Conservation (phyloP, 2,797 vertebrate species). For the Carduelis carduelis region DNA sequence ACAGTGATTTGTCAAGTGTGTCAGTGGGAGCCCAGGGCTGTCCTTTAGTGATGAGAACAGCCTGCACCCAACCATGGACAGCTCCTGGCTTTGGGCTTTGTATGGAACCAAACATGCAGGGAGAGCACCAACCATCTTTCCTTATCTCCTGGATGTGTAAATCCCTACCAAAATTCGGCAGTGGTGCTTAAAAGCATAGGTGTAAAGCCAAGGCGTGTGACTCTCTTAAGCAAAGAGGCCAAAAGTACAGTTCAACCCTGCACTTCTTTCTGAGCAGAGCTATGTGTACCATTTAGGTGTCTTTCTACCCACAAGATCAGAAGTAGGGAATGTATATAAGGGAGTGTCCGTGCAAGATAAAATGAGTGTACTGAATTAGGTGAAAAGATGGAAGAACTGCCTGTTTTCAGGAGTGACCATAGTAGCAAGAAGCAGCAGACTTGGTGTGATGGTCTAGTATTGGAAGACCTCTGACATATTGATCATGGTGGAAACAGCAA, state of each 20-base stretch:
- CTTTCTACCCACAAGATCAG: not conserved
- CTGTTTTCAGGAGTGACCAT: not conserved
- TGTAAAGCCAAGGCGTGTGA: not conserved
- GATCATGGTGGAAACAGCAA: not conserved
- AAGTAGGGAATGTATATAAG: not conserved
- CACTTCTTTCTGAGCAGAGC: not conserved
- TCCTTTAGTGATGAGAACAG: not conserved
- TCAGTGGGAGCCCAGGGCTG: not conserved
- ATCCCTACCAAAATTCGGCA: not conserved
- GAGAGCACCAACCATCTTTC: not conserved
- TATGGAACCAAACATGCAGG: not conserved
- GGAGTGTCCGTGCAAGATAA: not conserved
- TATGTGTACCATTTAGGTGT: not conserved
- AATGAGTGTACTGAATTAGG: not conserved
- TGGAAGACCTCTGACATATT: not conserved
- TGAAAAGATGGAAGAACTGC: not conserved
- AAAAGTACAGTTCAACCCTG: not conserved
- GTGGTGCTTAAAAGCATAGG: not conserved
- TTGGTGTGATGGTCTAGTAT: not conserved
- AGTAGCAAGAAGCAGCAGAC: not conserved
- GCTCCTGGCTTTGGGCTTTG: not conserved
- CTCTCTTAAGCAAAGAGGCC: not conserved
- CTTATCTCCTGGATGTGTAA: not conserved
- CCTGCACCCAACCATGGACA: not conserved
- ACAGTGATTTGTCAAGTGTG: not conserved